Evolutionary conservation across 2,113 vertebrate genomes (phyloP).

Genomic region (Hirundichthys speculiger): DNA sequence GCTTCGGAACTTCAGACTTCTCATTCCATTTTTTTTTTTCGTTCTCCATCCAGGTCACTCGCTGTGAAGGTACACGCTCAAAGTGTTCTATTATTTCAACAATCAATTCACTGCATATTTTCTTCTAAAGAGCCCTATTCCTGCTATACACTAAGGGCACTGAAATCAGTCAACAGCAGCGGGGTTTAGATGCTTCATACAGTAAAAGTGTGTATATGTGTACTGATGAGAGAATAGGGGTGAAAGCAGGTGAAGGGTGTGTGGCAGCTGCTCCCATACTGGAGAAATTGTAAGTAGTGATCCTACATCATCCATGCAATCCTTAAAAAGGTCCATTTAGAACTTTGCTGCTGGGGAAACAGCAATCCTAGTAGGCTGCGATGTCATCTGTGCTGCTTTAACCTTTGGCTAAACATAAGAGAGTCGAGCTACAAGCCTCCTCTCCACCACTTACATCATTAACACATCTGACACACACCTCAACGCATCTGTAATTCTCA

Average conservation of each 20-base stretch:
- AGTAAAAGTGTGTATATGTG: conserved; percentile 57
- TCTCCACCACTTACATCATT: conserved; percentile 22
- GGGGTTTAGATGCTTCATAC: conserved; percentile 64
- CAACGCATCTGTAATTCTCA: conserved; percentile 55
- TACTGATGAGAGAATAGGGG: conserved; percentile 44
- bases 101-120: conserved; percentile 28
- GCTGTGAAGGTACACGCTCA: conserved; percentile 23
- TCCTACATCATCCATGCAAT: conserved; percentile 48
- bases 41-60: conserved; percentile 23
- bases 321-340: conserved; percentile 32
- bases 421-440: conserved; percentile 30
- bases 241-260: conserved; percentile 52
- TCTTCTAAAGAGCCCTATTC: conserved; percentile 52
- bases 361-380: conserved; percentile 50
- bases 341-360: conserved; percentile 39
- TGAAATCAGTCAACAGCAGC: conserved; percentile 71
- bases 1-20: conserved; percentile 59
- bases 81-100: conserved; percentile 46
- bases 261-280: conserved; percentile 36
- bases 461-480: conserved; percentile 42
- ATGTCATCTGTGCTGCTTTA: conserved; percentile 57
- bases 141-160: conserved; percentile 65
- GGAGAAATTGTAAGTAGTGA: conserved; percentile 47
- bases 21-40: conserved; percentile 33
- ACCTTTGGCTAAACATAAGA: conserved; percentile 78